Evolutionary conservation across 2,113 vertebrate species (phyloP).

Genomic region (Platichthys stellatus): DNA sequence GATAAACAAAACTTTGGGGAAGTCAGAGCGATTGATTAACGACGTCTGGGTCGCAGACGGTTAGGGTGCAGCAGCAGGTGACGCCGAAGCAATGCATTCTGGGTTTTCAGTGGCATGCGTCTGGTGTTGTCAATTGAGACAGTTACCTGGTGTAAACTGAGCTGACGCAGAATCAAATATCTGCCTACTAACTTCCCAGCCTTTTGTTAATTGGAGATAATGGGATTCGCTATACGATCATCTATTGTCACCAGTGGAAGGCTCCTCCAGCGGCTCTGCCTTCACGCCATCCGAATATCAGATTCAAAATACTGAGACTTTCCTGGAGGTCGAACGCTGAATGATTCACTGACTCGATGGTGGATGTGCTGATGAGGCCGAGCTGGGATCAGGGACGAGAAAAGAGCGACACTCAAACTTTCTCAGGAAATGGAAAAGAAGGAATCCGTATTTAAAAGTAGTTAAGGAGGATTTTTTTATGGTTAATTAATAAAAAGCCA

Average conservation of each 20-base stretch:
- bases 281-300: too few species aligned
- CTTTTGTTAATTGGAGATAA: neutral
- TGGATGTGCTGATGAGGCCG: neutral
- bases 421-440: neutral
- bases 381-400: too few species aligned
- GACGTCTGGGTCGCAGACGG: constrained; percentile 12
- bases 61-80: constrained; percentile 16
- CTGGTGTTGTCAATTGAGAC: neutral
- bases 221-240: neutral
- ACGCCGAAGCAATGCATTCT: constrained; percentile 18
- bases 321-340: neutral
- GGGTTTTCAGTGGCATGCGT: neutral
- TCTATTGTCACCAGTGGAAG: constrained; percentile 1
- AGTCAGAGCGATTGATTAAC: constrained; percentile 37
- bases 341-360: neutral
- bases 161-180: neutral
- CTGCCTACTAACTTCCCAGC: neutral
- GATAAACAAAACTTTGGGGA: constrained; percentile 41
- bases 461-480: too few species aligned
- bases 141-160: neutral
- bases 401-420: too few species aligned
- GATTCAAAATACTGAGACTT: too few species aligned
- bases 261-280: too few species aligned
- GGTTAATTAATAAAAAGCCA: too few species aligned
- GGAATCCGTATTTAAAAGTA: neutral